Evolutionary conservation across 2,113 vertebrate species (phyloP), one percentile per base, ranked within the genome.

Genomic region (Cephalopholis sonnerati): DNA sequence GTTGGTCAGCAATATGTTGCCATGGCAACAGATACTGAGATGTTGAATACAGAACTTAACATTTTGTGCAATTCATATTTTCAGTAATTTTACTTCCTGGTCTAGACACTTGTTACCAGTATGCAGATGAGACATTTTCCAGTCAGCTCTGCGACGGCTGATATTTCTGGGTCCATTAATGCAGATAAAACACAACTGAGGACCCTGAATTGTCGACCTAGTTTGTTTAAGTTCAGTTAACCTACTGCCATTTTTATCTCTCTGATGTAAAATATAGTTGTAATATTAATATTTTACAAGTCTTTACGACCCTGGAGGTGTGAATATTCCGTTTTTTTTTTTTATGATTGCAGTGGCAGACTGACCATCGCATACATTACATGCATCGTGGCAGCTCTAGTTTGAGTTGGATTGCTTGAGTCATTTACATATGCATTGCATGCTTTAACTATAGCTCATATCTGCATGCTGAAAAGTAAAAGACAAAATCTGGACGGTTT

Each of bases 201-300:
- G 77, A 61, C 58, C 55, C 16, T 44, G 22, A 58, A 58, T 13
- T 74, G 41, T 82, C 61, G 72, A 39, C 27, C 13, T 41, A 44
- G 68, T 25, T 27, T 41, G 22, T 64, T 70, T 68, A 11, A 65
- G 65, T 74, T 58, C 15, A 61, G 6, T 67, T 5, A 8, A 72
- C 53, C 50, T 74, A 89, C 90, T 93, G 90, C 89, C 89, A 0
- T 92, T 93, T 88, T 64, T 82, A 83, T 46, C 46, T 53, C 16
- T 58, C 16, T 62, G 11, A 79, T 81, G 24, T 10, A 57, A 70
- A 72, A 71, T 57, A 20, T 10, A 55, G 29, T 67, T 81, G 41
- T 54, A 73, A 57, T 54, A 46, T 71, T 2, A 63, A 63, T 44
- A n/a, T 82, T 87, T 73, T 61, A 50, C 29, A 51, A 55, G n/a